Conservation (phyloP, 2,113 vertebrate species). For the Egretta garzetta region DNA sequence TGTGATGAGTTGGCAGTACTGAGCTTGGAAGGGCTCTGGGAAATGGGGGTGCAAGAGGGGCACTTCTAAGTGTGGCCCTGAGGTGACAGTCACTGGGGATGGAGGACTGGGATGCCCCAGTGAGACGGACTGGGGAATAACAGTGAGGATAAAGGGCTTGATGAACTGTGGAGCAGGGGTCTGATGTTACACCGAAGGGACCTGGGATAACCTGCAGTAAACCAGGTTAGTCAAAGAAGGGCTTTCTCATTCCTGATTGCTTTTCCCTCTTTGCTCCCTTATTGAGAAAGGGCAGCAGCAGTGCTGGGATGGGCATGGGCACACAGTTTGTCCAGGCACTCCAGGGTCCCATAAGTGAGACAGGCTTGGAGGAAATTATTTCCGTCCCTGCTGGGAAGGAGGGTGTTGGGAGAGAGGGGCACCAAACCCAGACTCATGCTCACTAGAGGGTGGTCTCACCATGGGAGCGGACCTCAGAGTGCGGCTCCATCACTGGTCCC, state of each 20-base stretch:
- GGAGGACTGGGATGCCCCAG: background rate
- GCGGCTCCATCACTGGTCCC: background rate
- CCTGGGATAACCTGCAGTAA: background rate
- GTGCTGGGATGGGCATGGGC: background rate
- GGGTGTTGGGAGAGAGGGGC: background rate
- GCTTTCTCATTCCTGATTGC: background rate
- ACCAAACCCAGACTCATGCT: background rate
- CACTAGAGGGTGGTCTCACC: background rate
- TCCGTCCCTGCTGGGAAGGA: background rate
- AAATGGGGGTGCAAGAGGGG: background rate
- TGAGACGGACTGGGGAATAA: background rate
- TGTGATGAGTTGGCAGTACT: background rate
- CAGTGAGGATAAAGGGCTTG: background rate
- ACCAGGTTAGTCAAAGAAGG: background rate
- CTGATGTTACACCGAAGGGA: background rate
- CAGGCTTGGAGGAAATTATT: background rate
- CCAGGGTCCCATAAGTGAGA: background rate
- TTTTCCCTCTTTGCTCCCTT: background rate
- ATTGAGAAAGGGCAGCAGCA: background rate
- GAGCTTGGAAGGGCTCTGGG: background rate
- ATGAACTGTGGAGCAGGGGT: background rate
- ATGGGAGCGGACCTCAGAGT: accelerated
- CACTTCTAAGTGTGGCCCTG: background rate
- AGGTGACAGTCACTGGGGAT: background rate
- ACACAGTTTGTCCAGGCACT: background rate